Evolutionary conservation across 2,797 vertebrate genomes (phyloP).

Genomic region (Heteromormyrus szaboi): DNA sequence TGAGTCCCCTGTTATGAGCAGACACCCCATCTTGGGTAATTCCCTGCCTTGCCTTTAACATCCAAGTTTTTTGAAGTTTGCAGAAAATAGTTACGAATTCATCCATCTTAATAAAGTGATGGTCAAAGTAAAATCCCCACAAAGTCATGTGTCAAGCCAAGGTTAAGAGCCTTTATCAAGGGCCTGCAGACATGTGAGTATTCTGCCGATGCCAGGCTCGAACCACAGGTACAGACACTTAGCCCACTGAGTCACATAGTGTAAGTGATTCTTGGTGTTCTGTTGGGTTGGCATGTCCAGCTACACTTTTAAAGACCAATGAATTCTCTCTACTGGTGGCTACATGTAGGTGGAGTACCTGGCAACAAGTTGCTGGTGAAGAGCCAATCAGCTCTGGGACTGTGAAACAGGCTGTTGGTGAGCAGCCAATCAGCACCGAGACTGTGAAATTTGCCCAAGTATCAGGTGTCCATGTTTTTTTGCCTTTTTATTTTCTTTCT

Average conservation of each 20-base stretch:
- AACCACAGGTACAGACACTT: not conserved
- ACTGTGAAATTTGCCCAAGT: not conserved
- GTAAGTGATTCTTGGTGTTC: not conserved
- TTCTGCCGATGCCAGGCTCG: not conserved
- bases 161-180: not conserved
- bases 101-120: not conserved
- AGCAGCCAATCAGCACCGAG: not conserved
- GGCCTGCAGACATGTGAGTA: not conserved
- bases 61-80: not conserved
- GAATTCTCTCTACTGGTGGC: not conserved
- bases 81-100: not conserved
- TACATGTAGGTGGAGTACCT: not conserved
- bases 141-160: not conserved
- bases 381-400: not conserved
- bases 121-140: not conserved
- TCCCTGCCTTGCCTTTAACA: not conserved
- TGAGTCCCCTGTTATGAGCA: not conserved
- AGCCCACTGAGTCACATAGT: not conserved
- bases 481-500: not conserved
- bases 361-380: not conserved
- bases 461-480: not conserved
- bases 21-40: not conserved
- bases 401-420: not conserved
- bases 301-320: not conserved
- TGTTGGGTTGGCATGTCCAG: not conserved